Evolutionary conservation across 1,140 invertebrate species (phyloP).

Genomic region (Asbolus verrucosus): DNA sequence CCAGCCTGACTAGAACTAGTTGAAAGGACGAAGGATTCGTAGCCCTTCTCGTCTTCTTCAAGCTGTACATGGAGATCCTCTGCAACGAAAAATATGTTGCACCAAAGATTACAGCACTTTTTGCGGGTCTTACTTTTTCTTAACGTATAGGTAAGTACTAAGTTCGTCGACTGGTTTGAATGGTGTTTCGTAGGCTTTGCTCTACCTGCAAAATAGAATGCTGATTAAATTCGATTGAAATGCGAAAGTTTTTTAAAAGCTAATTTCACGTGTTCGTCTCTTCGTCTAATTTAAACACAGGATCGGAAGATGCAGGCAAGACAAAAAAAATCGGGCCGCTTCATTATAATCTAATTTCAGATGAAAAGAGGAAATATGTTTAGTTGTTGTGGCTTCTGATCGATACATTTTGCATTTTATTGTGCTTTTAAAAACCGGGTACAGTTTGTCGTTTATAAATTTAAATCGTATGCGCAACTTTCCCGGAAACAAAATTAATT

Average conservation of each 20-base stretch:
- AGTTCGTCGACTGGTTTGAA: slow-evolving; percentile 54
- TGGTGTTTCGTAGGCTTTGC: slow-evolving; percentile 52
- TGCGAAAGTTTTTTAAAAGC: no score
- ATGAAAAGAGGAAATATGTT: slow-evolving; percentile 33
- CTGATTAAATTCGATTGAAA: no score
- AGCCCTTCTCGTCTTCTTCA: slow-evolving; percentile 62
- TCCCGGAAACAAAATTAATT: not conserved
- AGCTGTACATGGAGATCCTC: slow-evolving; percentile 64
- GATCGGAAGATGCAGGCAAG: no score
- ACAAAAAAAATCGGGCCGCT: slow-evolving; percentile 21
- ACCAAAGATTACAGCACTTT: no score
- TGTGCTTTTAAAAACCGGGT: slow-evolving; percentile 15
- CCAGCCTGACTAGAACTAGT: slow-evolving; percentile 62
- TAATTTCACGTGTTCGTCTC: no score
- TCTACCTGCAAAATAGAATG: slow-evolving; percentile 54
- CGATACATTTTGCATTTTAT: slow-evolving; percentile 24
- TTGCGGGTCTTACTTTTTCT: slow-evolving; percentile 64
- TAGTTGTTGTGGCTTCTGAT: slow-evolving; percentile 9
- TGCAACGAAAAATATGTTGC: slow-evolving; percentile 51
- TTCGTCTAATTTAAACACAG: no score
- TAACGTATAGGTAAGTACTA: slow-evolving; percentile 59
- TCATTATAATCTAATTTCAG: slow-evolving; percentile 28
- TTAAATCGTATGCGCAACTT: slow-evolving; percentile 13
- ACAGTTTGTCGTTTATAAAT: slow-evolving; percentile 1
- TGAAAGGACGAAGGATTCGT: slow-evolving; percentile 62